phyloP scores from a whole-genome alignment of 2,888 invertebrate species.

The Fragum sueziense region DNA sequence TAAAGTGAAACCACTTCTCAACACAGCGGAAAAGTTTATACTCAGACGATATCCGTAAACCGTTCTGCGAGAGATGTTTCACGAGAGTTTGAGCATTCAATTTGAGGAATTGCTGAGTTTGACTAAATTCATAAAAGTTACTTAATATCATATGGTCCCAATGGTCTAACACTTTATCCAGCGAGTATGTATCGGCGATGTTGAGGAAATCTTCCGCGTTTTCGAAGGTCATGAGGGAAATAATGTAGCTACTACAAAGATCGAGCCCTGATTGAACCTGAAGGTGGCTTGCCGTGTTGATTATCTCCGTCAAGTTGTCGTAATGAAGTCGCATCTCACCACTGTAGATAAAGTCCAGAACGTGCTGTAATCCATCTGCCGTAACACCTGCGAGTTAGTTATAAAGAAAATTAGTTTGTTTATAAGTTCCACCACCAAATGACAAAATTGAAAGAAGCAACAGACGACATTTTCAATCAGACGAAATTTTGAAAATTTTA shows the following conservation, averaged over 20 bases:
- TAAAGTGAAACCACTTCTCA: conserved; percentile 76
- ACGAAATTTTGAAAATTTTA: too few species aligned
- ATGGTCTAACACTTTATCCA: conserved; percentile 74
- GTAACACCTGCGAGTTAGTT: conserved; percentile 69
- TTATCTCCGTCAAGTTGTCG: conserved; percentile 79
- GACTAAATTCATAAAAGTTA: conserved; percentile 78
- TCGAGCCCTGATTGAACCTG: conserved; percentile 79
- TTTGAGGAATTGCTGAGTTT: conserved; percentile 76
- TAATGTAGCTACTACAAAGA: conserved; percentile 80
- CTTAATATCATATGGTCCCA: conserved; percentile 79
- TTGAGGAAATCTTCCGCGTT: conserved; percentile 80
- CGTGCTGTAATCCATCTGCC: conserved; percentile 73
- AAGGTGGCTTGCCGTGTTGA: conserved; percentile 80
- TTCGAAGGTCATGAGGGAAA: conserved; percentile 79
- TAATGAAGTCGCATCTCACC: conserved; percentile 77
- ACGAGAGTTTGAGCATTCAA: conserved; percentile 71
- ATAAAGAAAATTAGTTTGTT: too few species aligned
- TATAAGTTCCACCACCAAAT: too few species aligned
- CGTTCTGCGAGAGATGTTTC: conserved; percentile 73
- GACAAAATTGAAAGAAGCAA: too few species aligned
- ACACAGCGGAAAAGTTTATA: conserved; percentile 75
- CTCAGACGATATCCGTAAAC: conserved; percentile 74
- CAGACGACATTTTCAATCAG: conserved; percentile 47
- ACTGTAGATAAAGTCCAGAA: conserved; percentile 81
- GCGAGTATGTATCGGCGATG: conserved; percentile 80